Percentiles rank a stretch among this genome's conserved stretches.
Conservation (phyloP, 2,113 vertebrate species). For the Muscicapa adusta region DNA sequence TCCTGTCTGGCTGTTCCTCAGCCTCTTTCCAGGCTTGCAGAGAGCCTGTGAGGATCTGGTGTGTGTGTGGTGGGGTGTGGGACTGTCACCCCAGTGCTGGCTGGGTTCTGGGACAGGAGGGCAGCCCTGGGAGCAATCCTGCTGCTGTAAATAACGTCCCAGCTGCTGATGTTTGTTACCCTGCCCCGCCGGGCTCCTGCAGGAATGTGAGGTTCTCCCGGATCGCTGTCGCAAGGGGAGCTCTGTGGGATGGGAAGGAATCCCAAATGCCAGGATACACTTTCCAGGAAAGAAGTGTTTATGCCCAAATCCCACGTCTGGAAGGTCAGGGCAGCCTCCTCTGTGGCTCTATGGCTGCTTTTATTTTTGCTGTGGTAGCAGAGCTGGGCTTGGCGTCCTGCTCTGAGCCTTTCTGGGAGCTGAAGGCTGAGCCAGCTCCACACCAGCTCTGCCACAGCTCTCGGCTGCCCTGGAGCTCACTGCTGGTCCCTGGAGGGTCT, state of each 20-base stretch:
- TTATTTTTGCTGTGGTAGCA: not conserved
- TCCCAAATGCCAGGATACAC: not conserved
- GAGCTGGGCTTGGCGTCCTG: not conserved
- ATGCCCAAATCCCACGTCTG: not conserved
- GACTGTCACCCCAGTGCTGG: not conserved
- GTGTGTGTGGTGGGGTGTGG: not conserved
- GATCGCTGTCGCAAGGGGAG: not conserved
- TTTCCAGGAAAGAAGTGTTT: conserved; percentile 30
- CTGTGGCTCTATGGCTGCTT: not conserved
- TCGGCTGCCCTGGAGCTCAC: not conserved
- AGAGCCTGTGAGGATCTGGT: not conserved
- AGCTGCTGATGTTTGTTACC: not conserved
- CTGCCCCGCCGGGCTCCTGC: not conserved
- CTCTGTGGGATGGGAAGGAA: not conserved
- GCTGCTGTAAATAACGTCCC: not conserved
- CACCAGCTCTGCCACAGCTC: not conserved
- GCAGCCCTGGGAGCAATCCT: not conserved
- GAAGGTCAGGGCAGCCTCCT: not conserved
- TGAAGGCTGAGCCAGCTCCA: not conserved
- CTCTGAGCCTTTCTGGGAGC: not conserved
- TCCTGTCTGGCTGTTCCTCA: not conserved
- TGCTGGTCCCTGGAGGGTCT: not conserved
- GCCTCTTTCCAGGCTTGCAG: not conserved
- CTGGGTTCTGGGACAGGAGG: not conserved
- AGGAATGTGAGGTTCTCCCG: not conserved